phyloP scores from a whole-genome alignment of 2,797 vertebrate genomes.

The Oceanodroma leucorhoa region DNA sequence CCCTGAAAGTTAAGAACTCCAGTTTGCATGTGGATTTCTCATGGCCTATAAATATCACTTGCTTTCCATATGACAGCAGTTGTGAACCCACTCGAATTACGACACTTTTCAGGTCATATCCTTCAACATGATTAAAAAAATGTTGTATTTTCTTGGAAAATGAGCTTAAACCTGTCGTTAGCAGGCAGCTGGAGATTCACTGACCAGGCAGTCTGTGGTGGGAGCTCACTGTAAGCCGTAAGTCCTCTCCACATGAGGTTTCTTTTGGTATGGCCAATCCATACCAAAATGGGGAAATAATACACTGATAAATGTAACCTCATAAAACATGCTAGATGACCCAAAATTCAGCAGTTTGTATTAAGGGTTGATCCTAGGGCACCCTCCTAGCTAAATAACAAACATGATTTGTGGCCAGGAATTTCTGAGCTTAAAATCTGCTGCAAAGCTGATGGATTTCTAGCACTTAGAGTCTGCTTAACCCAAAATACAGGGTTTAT shows the following conservation, averaged over 20 bases:
- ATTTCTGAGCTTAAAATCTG: not conserved
- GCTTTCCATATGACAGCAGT: not conserved
- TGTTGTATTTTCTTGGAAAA: not conserved
- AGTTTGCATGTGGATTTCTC: not conserved
- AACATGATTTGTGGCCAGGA: not conserved
- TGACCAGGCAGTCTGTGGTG: accelerated
- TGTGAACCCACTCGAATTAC: not conserved
- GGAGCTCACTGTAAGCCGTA: not conserved
- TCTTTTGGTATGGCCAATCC: not conserved
- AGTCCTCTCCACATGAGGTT: not conserved
- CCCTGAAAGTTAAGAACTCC: not conserved
- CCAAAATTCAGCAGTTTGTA: not conserved
- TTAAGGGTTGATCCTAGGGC: too few relatives aligned
- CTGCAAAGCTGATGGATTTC: not conserved
- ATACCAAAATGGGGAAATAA: not conserved
- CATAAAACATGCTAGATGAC: not conserved
- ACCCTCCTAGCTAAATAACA: not conserved
- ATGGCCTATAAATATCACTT: not conserved
- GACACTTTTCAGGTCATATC: not conserved
- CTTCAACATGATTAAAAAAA: not conserved
- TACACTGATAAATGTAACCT: not conserved
- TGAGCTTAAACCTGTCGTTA: not conserved
- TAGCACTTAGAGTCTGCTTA: not conserved
- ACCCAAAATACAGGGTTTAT: not conserved
- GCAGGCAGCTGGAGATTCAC: not conserved